Evolutionary conservation across 2,113 vertebrate species (phyloP).

Genomic region (Hemiscyllium ocellatum): DNA sequence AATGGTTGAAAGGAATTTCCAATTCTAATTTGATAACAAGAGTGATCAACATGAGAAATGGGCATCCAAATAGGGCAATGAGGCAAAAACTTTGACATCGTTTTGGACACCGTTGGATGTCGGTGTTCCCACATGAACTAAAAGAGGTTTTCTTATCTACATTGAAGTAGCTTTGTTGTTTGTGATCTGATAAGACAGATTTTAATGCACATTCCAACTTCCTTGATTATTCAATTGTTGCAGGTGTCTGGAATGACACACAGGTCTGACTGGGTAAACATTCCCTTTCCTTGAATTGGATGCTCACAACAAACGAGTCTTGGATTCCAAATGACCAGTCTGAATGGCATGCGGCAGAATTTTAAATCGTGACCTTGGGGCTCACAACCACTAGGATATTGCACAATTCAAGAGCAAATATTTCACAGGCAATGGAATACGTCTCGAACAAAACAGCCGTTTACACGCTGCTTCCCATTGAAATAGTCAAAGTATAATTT

Average conservation of each 20-base stretch:
- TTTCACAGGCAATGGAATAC: background rate
- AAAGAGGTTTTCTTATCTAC: background rate
- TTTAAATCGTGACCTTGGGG: background rate
- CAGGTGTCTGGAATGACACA: background rate
- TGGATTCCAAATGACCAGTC: background rate
- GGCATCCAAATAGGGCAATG: background rate
- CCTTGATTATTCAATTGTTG: background rate
- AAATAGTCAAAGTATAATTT: background rate
- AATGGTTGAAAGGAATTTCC: background rate
- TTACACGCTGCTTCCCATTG: background rate
- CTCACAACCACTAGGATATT: background rate
- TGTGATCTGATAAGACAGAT: background rate
- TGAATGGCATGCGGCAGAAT: background rate
- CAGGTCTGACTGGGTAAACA: background rate
- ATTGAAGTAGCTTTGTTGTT: background rate
- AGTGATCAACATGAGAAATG: background rate
- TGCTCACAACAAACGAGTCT: background rate
- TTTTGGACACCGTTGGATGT: background rate
- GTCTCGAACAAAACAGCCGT: background rate
- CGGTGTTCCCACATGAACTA: background rate
- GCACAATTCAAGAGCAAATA: background rate
- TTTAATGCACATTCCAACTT: background rate
- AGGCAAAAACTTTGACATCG: background rate
- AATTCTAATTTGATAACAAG: background rate
- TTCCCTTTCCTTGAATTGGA: background rate